phyloP scores from a whole-genome alignment of 1,140 invertebrate species.

The Drosophila lacteicornis region DNA sequence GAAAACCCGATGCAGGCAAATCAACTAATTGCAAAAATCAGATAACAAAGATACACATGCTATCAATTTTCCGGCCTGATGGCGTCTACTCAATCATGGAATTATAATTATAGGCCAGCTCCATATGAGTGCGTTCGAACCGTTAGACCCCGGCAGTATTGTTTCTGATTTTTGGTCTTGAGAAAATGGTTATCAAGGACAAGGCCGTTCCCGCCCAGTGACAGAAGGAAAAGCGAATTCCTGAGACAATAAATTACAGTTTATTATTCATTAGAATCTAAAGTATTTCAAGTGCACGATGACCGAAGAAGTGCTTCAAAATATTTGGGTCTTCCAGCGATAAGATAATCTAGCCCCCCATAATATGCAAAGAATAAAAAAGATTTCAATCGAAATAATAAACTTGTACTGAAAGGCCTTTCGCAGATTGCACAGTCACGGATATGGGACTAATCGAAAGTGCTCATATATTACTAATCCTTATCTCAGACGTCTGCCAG shows the following conservation, averaged over 20 bases:
- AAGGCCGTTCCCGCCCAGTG: conserved; percentile 1
- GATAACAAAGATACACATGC: conserved; percentile 12
- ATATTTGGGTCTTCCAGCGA: conserved; percentile 3
- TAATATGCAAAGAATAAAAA: conserved; percentile 15
- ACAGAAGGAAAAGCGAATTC: background rate
- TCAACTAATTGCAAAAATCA: conserved; percentile 11
- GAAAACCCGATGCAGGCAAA: conserved; percentile 5
- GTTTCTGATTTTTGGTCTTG: background rate
- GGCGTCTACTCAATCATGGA: conserved; percentile 12
- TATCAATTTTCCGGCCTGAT: conserved; percentile 21
- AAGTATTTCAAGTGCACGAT: background rate
- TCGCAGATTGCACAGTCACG: conserved; percentile 16
- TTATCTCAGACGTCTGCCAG: conserved; percentile 30
- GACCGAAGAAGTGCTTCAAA: background rate
- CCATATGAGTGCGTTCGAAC: background rate
- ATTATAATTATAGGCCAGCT: conserved; percentile 5
- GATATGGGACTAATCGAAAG: conserved; percentile 21
- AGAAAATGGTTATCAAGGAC: conserved; percentile 6
- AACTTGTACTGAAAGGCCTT: conserved; percentile 4
- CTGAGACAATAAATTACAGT: background rate
- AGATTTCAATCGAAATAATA: conserved; percentile 28
- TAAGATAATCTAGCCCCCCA: conserved; percentile 27
- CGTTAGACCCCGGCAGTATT: background rate
- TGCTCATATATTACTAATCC: conserved; percentile 39
- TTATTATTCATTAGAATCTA: background rate